Evolutionary conservation across 2,113 vertebrate species (phyloP).

Genomic region (Elanus axillaris): DNA sequence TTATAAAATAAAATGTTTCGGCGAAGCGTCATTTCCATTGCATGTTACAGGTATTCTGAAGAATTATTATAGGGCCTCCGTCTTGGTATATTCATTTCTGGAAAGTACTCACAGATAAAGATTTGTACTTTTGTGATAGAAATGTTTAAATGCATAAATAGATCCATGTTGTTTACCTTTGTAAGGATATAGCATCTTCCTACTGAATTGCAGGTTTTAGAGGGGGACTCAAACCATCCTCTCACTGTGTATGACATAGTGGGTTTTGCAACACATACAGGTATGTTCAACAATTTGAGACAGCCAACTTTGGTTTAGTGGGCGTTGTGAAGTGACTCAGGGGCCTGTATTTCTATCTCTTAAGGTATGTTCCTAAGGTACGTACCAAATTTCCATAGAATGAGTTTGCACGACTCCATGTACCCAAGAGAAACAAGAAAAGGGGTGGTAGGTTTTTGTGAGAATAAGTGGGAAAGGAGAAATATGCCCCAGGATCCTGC

Average conservation of each 20-base stretch:
- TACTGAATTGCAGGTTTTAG: not conserved
- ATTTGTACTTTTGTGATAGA: not conserved
- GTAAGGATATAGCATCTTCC: not conserved
- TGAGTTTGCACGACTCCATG: not conserved
- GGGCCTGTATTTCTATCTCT: not conserved
- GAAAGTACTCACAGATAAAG: not conserved
- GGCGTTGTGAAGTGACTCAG: not conserved
- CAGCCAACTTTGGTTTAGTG: not conserved
- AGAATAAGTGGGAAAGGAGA: not conserved
- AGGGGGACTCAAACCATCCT: not conserved
- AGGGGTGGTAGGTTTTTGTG: not conserved
- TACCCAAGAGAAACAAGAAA: not conserved
- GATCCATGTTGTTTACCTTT: not conserved
- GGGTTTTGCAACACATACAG: not conserved
- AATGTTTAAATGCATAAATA: not conserved
- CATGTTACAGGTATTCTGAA: not conserved
- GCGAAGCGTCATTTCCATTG: not conserved
- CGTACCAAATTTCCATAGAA: fast-evolving
- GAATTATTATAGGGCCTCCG: not conserved
- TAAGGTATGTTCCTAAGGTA: not conserved
- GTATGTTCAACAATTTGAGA: not conserved
- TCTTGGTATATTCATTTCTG: not conserved
- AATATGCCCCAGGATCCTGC: not conserved
- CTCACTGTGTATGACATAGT: not conserved
- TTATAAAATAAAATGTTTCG: not conserved